Evolutionary conservation across 30 jellyfish, hydroid and myxozoan genomes (phyloP), one percentile per base, ranked within the genome.

Genomic region (Calvadosia cruxmelitensis): DNA sequence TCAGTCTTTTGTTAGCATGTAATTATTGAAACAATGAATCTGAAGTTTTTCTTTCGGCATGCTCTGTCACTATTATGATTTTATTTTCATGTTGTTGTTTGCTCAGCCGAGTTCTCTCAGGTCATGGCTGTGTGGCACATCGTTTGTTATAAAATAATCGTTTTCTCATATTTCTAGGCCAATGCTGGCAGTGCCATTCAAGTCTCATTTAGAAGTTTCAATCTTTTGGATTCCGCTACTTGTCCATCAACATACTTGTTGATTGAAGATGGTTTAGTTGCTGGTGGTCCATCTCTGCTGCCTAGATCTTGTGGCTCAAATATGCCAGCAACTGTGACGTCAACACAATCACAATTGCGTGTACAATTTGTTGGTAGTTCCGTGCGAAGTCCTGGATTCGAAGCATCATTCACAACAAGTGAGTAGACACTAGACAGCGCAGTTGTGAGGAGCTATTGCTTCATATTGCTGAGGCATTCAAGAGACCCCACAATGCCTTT

Each of bases 171-270:
- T n/a, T n/a, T n/a, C n/a, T 16, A 80, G 93, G 80, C 65, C 25
- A 72, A 82, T 1, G 83, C 93, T 1, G 93, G 93, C 52, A 80
- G 93, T 36, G 7, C 51, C 3, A 33, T 80, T 62, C 3, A 62
- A 33, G 67, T 80, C 53, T 71, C 85, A 3, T 80, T 80, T 74
- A 2, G 69, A 27, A 20, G 70, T 3, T 80, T 80, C 68, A 57
- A 67, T 57, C 26, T 80, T 28, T 33, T 20, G 27, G 10, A 10
- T 5, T 42, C 57, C 20, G 1, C 72, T 0, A 52, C 79, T 3
- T 80, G 93, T 35, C 20, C 79, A 0, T 30, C 10, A 32, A 85
- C 85, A 1, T 80, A 49, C 34, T 33, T 80, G 1, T 80, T 71
- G 53, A 31, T 80, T 13, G 80, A 80, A 2, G 93, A 80, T 64